phyloP scores from a whole-genome alignment of 2,888 invertebrate species.

The Nysson spinosus region DNA sequence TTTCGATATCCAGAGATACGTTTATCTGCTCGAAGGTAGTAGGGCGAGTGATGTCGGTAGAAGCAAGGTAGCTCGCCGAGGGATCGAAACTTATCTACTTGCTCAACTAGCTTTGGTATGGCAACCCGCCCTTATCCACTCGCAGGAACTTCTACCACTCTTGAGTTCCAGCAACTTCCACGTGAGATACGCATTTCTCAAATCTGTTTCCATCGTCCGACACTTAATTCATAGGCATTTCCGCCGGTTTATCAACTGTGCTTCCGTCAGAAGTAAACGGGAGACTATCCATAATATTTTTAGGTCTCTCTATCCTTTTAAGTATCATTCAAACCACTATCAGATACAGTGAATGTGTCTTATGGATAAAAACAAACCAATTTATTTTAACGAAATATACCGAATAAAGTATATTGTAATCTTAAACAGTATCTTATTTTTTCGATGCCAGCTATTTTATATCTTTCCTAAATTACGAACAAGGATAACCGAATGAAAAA shows the following conservation, averaged over 20 bases:
- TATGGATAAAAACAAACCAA: too few relatives aligned
- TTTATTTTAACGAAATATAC: too few relatives aligned
- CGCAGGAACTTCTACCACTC: slow-evolving; percentile 66
- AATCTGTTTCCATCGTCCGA: slow-evolving; percentile 63
- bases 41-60: slow-evolving; percentile 64
- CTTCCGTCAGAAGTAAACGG: slow-evolving; percentile 16
- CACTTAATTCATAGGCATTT: slow-evolving; percentile 54
- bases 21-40: slow-evolving; percentile 64
- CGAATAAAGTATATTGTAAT: too few relatives aligned
- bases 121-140: slow-evolving; percentile 71
- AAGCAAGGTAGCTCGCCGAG: slow-evolving; percentile 69
- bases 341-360: too few relatives aligned
- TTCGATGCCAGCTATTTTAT: not conserved
- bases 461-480: not conserved
- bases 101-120: slow-evolving; percentile 73
- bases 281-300: slow-evolving; percentile 17
- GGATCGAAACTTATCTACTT: slow-evolving; percentile 77
- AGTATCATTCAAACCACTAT: too few relatives aligned
- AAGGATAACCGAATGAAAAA: slow-evolving; percentile 5
- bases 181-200: slow-evolving; percentile 70
- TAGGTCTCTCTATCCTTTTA: too few relatives aligned
- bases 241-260: slow-evolving; percentile 21
- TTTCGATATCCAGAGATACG: slow-evolving; percentile 62
- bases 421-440: too few relatives aligned
- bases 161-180: slow-evolving; percentile 65